Base-by-base conservation (phyloP, 1,140 invertebrate species). In the Drosophila nannoptera region DNA sequence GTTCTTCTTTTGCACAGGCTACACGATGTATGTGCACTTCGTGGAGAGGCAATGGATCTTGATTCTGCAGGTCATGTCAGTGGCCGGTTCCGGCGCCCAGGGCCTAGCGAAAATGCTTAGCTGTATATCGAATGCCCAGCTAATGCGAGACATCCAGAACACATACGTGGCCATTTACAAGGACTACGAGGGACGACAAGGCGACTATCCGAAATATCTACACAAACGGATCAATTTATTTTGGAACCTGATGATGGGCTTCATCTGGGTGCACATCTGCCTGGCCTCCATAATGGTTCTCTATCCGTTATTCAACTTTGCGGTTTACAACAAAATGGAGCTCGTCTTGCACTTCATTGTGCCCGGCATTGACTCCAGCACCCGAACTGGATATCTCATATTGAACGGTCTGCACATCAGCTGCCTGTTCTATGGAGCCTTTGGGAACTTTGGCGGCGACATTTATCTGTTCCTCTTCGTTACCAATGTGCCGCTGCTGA, bases 401-500 rank as follows among this genome's bases (percentile, higher is more conserved):
- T 16, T 82, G 14, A 31, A 63, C 0, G 33, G 16, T 0, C n/a
- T 72, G 4, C 82, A 86, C 12, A 35, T 62, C 0, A n/a, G 16
- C 5, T 46, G 74, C 1, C 12, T 76, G 0, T 3, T 7, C 2
- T 60, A 82, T 12, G 82, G 82, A 2, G 69, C 56, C 0, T 78
- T 87, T 29, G 82, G 82, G 0, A 82, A 87, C 36, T 87, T 78
- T 40, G 82, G 78, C 4, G 69, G 77, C 4, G 82, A 87, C 33
- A 87, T 87, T 77, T 87, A 76, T 22, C 36, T 87, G 0, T 87
- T 87, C 14, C 35, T 87, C 0, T 87, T 69, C 6, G 70, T 82
- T 6, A 38, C 55, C 4, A 75, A 87, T 50, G 48, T 87, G 5
- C 78, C 82, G 0, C 14, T 87, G 8, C 33, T 87, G 4, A 81